Base-by-base conservation (phyloP, 2,888 invertebrate genomes). In the Pecten maximus region DNA sequence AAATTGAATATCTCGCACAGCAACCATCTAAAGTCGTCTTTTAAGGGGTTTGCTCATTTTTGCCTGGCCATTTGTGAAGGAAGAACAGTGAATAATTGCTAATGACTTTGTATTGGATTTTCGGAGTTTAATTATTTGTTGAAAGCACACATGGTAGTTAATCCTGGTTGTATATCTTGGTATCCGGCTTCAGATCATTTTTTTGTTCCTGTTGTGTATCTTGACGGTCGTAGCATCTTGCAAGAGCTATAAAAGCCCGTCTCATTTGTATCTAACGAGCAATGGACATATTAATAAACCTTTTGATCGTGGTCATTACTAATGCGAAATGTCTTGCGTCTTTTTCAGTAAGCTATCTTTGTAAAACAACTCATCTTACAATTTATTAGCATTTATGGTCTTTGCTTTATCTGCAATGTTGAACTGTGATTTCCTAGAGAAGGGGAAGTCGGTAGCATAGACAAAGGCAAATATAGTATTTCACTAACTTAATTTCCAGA, bases 1-100 rank as follows among this genome's bases (percentile, higher is more conserved):
- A 89, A 90, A 91, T 90, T 91, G 91, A 90, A 91, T 91, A 90
- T 91, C 89, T 91, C 89, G 89, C 87, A 40, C 48, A 88, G 39
- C 60, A 19, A 54, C 12, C 19, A 54, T 10, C 50, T 54, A 35
- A 74, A 74, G 74, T 35, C 35, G 74, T 74, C 74, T 74, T 74
- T 74, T 35, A 74, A 74, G 74, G 74, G 74, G 28, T 74, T 74
- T 74, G 74, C 74, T 74, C 74, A 74, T 28, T 74, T 74, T 28
- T 74, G 74, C 74, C 35, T 28, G 74, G 74, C 23, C 28, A 74
- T 74, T 74, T 74, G 28, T 74, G 74, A 35, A 23, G 54, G 54
- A 0, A 2, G 74, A 35, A 74, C 74, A 35, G 35, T 74, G 74
- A 23, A 74, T 74, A 74, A 74, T 28, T 74, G 74, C 74, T 74